A percentile compares a stretch with the other conserved stretches of the same genome.
Conservation (phyloP, 2,888 invertebrate genomes). For the Torymus texanus region DNA sequence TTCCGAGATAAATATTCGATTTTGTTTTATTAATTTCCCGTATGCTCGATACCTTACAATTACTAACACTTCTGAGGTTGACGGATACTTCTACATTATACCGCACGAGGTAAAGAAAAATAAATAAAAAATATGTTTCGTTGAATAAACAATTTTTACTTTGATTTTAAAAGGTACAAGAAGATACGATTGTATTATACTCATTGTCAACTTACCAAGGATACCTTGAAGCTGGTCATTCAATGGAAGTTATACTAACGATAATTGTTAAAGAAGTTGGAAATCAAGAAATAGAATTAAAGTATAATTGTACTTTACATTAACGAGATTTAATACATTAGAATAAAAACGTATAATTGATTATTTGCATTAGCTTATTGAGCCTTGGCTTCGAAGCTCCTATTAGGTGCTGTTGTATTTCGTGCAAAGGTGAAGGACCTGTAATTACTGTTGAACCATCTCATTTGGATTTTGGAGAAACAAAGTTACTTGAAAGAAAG, state of each 20-base stretch:
- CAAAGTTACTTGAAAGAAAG: constrained; percentile 77
- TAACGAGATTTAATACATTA: too few relatives aligned
- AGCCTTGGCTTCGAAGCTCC: constrained; percentile 74
- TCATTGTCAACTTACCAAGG: constrained; percentile 67
- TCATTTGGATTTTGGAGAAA: constrained; percentile 80
- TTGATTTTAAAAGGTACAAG: background rate
- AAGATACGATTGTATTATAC: constrained; percentile 55
- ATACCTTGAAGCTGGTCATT: constrained; percentile 74
- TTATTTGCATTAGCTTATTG: constrained; percentile 60
- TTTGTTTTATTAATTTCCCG: constrained; percentile 79
- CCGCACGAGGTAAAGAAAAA: constrained; percentile 70
- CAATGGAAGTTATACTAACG: constrained; percentile 74
- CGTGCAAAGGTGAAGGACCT: constrained; percentile 81
- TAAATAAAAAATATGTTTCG: too few relatives aligned
- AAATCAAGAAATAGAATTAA: constrained; percentile 70
- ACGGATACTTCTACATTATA: constrained; percentile 76
- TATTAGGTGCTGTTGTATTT: constrained; percentile 75
- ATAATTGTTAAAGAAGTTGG: constrained; percentile 76
- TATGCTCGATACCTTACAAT: constrained; percentile 77
- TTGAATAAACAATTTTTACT: background rate
- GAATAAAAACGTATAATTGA: too few relatives aligned
- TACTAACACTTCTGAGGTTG: constrained; percentile 75
- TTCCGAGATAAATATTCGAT: constrained; percentile 77
- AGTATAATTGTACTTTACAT: constrained; percentile 57
- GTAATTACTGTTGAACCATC: constrained; percentile 80